Conservation (phyloP, 2,113 vertebrate species). For the Oreochromis niloticus region DNA sequence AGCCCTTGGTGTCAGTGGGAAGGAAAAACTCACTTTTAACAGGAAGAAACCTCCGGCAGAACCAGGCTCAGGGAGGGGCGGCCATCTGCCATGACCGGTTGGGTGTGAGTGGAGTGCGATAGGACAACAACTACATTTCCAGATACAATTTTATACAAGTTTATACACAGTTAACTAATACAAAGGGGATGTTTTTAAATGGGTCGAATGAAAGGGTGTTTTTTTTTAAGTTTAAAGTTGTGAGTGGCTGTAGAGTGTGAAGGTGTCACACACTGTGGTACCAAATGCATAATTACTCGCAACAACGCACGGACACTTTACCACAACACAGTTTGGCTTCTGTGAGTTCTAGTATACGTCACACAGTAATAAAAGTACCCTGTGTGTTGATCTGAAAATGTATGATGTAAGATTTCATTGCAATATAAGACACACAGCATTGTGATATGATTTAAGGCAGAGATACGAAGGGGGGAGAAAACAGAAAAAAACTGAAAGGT, state of each 20-base stretch:
- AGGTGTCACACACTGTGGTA: background rate
- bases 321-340: background rate
- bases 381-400: background rate
- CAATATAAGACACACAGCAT: background rate
- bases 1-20: background rate
- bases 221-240: background rate
- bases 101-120: background rate
- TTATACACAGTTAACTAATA: background rate
- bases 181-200: background rate
- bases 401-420: background rate
- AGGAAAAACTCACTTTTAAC: background rate
- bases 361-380: background rate
- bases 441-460: background rate
- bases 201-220: background rate
- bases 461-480: background rate
- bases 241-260: background rate
- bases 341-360: background rate
- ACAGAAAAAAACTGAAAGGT: conserved; percentile 18
- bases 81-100: background rate
- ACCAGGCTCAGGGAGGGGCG: background rate
- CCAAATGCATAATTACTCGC: background rate
- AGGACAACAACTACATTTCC: background rate
- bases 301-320: background rate
- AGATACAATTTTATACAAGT: background rate
- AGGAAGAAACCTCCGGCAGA: background rate